Evolutionary conservation across 2,797 vertebrate genomes (phyloP), one percentile per base, ranked within the genome.

Genomic region (Clarias laeviceps): DNA sequence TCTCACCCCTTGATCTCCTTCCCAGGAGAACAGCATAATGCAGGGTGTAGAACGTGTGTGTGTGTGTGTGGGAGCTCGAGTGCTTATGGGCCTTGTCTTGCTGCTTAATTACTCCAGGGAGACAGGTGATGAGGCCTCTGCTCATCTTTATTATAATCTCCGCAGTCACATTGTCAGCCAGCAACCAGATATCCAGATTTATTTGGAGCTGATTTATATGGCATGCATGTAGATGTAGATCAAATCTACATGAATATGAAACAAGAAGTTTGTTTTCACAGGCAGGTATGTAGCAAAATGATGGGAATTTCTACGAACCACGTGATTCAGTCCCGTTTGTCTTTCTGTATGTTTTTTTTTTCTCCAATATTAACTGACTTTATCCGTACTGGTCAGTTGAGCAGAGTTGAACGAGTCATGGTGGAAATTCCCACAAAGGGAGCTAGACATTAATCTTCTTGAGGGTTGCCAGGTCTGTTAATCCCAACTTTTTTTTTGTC

Each of bases 51-150:
- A 57, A 62, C 54, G 62, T 82, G 45, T 62, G 40, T 40, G 37
- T 82, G 45, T 70, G 57, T 54, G 56, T 27, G 81, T 73, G 62
- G 80, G 86, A 68, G 90, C 86, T 88, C 80, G 56, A 89, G 86
- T 87, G 87, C 90, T 92, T 90, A 91, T 92, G 87, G 89, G 90
- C 87, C 87, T 91, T 91, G 89, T 93, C 90, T 90, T 91, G 86
- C 93, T 89, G 93, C 93, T 92, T 91, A 92, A 92, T 93, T 94
- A 92, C 90, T 87, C 78, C 85, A 80, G 84, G 79, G 87, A 87
- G 66, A 80, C 40, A 69, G 86, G 65, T 74, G 54, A 80, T 68
- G 84, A 87, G 92, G 90, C 86, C 89, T 80, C 65, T 27, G 45
- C 84, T 80, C 82, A 86, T 70, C 34, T 37, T 86, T 82, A 85